Evolutionary conservation across 2,797 vertebrate genomes (phyloP), one percentile per base, ranked within the genome.

Genomic region (Choloepus didactylus): DNA sequence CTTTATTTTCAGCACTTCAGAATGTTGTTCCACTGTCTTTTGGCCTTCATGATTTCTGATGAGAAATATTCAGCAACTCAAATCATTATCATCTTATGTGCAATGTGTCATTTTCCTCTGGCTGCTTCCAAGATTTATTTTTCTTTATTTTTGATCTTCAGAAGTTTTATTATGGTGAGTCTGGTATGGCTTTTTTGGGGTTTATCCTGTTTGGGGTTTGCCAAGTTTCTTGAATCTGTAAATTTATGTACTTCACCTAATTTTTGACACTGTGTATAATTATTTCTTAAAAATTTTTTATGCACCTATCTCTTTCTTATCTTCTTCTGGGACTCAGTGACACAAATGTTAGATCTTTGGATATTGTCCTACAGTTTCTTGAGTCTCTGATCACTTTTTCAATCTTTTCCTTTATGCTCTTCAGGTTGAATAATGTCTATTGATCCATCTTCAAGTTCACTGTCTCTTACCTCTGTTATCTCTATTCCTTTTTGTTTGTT

Each of bases 21-120:
- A 79, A 95, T 83, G 60, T 64, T 51, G 21, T 80, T 79, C 56
- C 29, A 66, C 9, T 93, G 27, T 44, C 29, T 87, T 86, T 31
- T 66, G 49, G 18, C 19, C 72, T 86, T 15, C 12, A 62, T 91
- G n/a, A 82, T 60, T 90, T 95, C 49, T 59, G 29, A n/a, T 84
- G 59, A 93, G 87, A 81, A 80, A 60, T 88, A n/a, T 79, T 5
- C 66, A 84, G 41, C 29, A 44, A 75, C 79, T 92, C 46, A 90
- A 80, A 75, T 88, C 11, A 38, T 75, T 75, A 14, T 75, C 60
- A 38, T 76, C 18, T 25, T 85, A 5, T 41, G 60, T 67, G 27
- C 29, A 83, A 8, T 67, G 46, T 59, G 44, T 72, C 9, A 15
- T 35, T 82, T 56, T 96, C 83, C 86, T 35, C 41, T 76, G 69